Conservation (phyloP, 2,113 vertebrate species). For the Mesoclemmys tuberculata region DNA sequence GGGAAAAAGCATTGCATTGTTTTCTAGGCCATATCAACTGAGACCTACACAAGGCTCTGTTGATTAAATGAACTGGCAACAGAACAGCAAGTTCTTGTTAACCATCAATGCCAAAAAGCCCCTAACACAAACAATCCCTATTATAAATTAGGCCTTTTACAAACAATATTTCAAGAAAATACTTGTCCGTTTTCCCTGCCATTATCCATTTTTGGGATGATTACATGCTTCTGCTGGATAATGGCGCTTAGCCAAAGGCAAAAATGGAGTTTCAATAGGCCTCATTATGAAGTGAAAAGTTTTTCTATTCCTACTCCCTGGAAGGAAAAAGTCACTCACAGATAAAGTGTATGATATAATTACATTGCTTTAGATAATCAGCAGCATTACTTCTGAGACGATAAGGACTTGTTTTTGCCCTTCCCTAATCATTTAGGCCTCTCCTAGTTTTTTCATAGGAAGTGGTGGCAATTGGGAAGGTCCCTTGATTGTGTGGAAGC, state of each 20-base stretch:
- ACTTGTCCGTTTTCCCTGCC: conserved; percentile 85
- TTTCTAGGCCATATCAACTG: conserved; percentile 37
- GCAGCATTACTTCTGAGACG: conserved; percentile 73
- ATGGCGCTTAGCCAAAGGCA: conserved; percentile 87
- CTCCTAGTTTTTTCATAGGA: conserved; percentile 73
- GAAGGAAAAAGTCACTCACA: conserved; percentile 81
- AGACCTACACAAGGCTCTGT: conserved; percentile 58
- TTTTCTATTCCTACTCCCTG: conserved; percentile 76
- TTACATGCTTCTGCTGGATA: conserved; percentile 91
- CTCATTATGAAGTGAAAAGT: conserved; percentile 81
- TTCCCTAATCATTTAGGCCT: conserved; percentile 62
- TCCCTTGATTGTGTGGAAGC: conserved; percentile 73
- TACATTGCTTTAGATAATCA: conserved; percentile 77
- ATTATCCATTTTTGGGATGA: conserved; percentile 90
- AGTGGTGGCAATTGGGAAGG: conserved; percentile 72
- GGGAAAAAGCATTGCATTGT: conserved; percentile 65
- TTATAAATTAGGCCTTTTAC: conserved; percentile 78
- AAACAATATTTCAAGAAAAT: conserved; percentile 83
- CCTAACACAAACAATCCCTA: conserved; percentile 77
- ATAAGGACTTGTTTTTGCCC: conserved; percentile 78
- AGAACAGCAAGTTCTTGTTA: conserved; percentile 77
- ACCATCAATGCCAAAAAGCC: conserved; percentile 62
- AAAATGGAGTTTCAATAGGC: conserved; percentile 77
- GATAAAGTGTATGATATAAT: conserved; percentile 80
- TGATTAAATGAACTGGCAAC: conserved; percentile 73